Percentiles rank a stretch among this genome's conserved stretches.
Conservation (phyloP, 2,888 invertebrate genomes). For the Lathronympha strigana region DNA sequence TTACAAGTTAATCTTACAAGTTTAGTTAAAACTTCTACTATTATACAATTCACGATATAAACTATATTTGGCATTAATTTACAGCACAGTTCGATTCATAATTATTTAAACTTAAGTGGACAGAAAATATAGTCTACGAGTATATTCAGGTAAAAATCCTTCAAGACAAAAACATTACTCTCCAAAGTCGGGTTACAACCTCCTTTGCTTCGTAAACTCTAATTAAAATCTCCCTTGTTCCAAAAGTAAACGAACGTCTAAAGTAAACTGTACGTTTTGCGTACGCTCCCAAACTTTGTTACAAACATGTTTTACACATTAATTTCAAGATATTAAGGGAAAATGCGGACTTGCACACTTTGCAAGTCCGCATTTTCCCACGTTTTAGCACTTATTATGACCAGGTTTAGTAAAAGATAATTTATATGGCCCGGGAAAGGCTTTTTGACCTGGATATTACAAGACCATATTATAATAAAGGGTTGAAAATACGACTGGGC, state of each 20-base stretch:
- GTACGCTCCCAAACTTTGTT: slow-evolving; percentile 18
- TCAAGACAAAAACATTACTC: neutral
- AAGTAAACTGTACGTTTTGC: slow-evolving; percentile 24
- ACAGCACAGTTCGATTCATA: slow-evolving; percentile 39
- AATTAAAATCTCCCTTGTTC: slow-evolving; percentile 9
- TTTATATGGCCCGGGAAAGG: neutral
- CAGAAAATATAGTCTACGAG: too few species aligned
- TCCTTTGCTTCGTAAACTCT: slow-evolving; percentile 5
- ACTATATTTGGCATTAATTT: slow-evolving; percentile 52
- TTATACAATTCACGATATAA: slow-evolving; percentile 41
- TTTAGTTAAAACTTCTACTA: slow-evolving; percentile 44
- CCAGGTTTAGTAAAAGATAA: neutral
- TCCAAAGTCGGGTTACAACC: neutral
- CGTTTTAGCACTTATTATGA: neutral
- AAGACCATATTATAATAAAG: too few species aligned
- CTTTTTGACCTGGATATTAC: too few species aligned
- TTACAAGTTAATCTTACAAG: slow-evolving; percentile 42
- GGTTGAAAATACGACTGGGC: too few species aligned
- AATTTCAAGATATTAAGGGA: slow-evolving; percentile 14
- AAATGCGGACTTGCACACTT: neutral
- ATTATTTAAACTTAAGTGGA: slow-evolving; percentile 2
- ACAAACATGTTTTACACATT: slow-evolving; percentile 23
- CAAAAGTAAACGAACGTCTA: slow-evolving; percentile 24
- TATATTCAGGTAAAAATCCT: too few species aligned
- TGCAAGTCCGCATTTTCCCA: too few species aligned